Base-by-base conservation (phyloP, 1,140 invertebrate genomes). In the Papilio aristodemus region DNA sequence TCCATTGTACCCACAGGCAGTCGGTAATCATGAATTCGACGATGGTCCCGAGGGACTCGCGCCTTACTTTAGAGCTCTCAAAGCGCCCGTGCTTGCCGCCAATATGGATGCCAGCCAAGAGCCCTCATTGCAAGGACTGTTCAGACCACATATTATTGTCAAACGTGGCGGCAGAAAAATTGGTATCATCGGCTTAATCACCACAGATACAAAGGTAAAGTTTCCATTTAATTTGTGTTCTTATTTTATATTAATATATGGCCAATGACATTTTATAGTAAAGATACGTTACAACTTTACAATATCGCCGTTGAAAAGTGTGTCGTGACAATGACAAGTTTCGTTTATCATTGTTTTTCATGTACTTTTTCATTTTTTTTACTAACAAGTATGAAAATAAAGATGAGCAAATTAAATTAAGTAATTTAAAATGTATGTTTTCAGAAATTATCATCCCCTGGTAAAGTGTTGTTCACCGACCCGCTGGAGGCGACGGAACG, bases 1-100 rank as follows among this genome's bases (percentile, higher is more conserved):
- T 2, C 6, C 6, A 32, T 32, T 32, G 27, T 39, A 69, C 7
- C 77, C 87, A 75, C 77, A 97, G 96, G 95, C 95, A 0, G 85
- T 98, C 10, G 97, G 97, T 3, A 98, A 98, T 81, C 97, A 98
- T 74, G 97, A 98, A 79, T 98, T 98, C 79, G 97, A 98, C 80
- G 93, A 96, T 77, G 94, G 94, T 0, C 92, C 97, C 0, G 92
- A 88, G 62, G 96, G 96, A 0, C 73, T 97, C 0, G 93, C 95
- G 0, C 95, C 96, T 0, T 97, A 97, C 84, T 77, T 97, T 0
- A 84, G 93, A 72, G 91, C 90, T 4, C 81, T 96, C 0, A 92
- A 94, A 3, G 94, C 94, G 0, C 95, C 95, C 0, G 93, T 97
- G 8, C 77, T 97, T 0, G 94, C 94, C 3, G 93, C 95, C 6